Conservation (phyloP, 1,140 invertebrate species). For the Mercenaria mercenaria region DNA sequence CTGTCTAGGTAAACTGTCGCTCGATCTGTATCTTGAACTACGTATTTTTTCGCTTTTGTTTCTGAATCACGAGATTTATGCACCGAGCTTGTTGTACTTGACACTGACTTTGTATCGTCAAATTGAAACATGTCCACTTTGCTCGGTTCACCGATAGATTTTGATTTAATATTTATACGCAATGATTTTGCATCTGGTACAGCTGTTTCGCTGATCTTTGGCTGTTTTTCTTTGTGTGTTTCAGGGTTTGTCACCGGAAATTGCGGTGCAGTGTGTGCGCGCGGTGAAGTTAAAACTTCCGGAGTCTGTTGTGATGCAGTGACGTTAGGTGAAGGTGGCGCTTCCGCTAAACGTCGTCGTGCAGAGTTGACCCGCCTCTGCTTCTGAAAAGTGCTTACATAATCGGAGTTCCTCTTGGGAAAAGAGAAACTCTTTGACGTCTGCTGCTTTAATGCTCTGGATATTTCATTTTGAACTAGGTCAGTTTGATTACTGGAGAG, state of each 20-base stretch:
- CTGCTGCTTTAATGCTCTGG: background rate
- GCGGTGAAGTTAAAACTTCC: constrained; percentile 7
- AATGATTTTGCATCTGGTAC: background rate
- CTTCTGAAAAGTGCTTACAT: constrained; percentile 71
- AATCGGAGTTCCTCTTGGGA: constrained; percentile 73
- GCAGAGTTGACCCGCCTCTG: constrained; percentile 75
- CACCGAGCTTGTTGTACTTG: constrained; percentile 22
- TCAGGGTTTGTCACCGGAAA: constrained; percentile 54
- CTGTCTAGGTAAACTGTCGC: constrained; percentile 76
- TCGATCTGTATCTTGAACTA: constrained; percentile 67
- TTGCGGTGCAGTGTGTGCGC: constrained; percentile 61
- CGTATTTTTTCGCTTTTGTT: constrained; percentile 65
- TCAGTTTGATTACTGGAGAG: constrained; percentile 18
- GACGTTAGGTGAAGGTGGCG: constrained; percentile 12
- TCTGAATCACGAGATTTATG: constrained; percentile 25
- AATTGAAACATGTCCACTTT: constrained; percentile 58
- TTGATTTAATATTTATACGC: constrained; percentile 8
- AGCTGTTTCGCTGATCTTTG: constrained; percentile 18
- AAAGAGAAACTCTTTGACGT: constrained; percentile 50
- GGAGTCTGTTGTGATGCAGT: background rate
- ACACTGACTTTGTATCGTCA: constrained; percentile 55
- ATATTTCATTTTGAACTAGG: background rate
- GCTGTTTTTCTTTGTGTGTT: background rate
- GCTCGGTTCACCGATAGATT: constrained; percentile 26
- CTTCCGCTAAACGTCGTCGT: constrained; percentile 61